phyloP scores from a whole-genome alignment of 1,140 invertebrate species.

The Papilio polytes region DNA sequence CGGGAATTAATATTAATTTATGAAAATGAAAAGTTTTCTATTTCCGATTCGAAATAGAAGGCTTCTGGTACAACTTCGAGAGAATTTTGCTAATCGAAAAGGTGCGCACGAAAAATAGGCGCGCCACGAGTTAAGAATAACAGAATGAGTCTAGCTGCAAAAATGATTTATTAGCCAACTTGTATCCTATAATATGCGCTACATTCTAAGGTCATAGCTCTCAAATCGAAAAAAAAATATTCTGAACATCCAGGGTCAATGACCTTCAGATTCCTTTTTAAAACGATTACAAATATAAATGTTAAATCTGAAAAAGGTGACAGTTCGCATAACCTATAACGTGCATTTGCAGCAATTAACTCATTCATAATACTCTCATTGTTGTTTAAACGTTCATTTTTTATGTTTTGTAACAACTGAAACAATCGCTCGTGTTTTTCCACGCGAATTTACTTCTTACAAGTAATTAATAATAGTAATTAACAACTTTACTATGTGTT shows the following conservation, averaged over 20 bases:
- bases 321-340: background rate
- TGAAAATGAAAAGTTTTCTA: background rate
- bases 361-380: background rate
- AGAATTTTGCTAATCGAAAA: no score
- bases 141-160: no score
- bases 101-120: no score
- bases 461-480: background rate
- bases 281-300: background rate
- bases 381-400: conserved; percentile 1
- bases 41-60: background rate
- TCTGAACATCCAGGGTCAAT: no score
- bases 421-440: conserved; percentile 18
- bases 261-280: no score
- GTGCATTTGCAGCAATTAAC: background rate
- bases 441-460: conserved; percentile 12
- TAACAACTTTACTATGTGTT: background rate
- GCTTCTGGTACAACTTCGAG: no score
- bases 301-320: background rate
- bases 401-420: background rate
- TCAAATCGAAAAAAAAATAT: no score
- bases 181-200: no score
- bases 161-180: no score
- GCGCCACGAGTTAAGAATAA: no score
- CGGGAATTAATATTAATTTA: background rate
- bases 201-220: no score